Base-by-base conservation (phyloP, 1,140 invertebrate genomes). In the Anthonomus grandis region DNA sequence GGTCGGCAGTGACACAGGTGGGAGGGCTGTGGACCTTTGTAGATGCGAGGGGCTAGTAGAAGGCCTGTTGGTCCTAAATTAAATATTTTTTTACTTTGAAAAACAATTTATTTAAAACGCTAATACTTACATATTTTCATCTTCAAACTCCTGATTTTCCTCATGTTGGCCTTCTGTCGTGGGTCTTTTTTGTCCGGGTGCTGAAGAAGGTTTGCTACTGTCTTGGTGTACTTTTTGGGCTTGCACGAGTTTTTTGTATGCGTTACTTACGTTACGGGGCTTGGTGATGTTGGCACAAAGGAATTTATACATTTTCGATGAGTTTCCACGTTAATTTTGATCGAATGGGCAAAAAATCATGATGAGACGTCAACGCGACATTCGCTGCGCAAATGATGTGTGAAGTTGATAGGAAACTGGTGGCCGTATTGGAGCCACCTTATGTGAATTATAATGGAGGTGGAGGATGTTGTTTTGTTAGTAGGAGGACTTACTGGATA, bases 251-350 rank as follows among this genome's bases (percentile, higher is more conserved):
- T 59, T 59, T 23, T 46, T 59, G 41, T 50, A 59, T 13, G 34
- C 23, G 23, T 23, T 24, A 27, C 45, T 48, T 19, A 59, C 23
- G 25, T 54, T 48, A 8, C 52, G 22, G 12, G 48, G 48, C 44
- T 57, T 61, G 12, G 59, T 9, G 37, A 61, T 34, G 31, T 38
- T 55, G n/a, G 27, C 44, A 46, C 46, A 52, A 13, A 61, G 18
- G 37, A 61, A 52, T 51, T 57, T 61, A 39, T 61, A 61, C 59
- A 61, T 61, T 51, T 24, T 59, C 48, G 45, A 12, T 36, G 10
- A 34, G 25, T 52, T 38, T 53, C 10, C 38, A 59, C 57, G 37
- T 59, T 53, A 59, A 59, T 59, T 59, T 59, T 59, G 57, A 59
- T 36, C 19, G 21, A 31, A 44, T 57, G 54, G 37, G 47, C 24